phyloP scores from a whole-genome alignment of 35 echinoderm and acorn worm species.

The Apostichopus californicus region DNA sequence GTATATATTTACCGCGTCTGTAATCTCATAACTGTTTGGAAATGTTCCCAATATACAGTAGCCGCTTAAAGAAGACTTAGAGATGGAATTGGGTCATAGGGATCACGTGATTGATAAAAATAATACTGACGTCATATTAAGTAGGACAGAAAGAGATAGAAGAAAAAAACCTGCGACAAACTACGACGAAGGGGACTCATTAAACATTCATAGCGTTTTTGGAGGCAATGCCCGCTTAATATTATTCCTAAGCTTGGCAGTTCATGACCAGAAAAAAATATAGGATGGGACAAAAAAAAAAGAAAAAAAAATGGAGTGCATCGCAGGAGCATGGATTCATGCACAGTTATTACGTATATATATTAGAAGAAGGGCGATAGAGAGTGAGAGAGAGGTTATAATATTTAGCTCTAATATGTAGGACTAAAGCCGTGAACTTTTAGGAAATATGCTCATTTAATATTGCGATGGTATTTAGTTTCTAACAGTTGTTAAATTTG shows the following conservation, averaged over 20 bases:
- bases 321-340: not conserved
- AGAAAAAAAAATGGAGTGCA: not conserved
- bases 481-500: too few relatives aligned
- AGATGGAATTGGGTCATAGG: slow-evolving; percentile 29
- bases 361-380: not conserved
- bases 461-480: too few relatives aligned
- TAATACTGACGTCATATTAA: slow-evolving; percentile 37
- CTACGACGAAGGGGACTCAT: not conserved
- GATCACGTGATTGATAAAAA: slow-evolving; percentile 31
- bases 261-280: not conserved
- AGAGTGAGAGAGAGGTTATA: too few relatives aligned
- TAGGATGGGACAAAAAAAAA: not conserved
- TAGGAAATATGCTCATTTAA: too few relatives aligned
- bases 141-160: not conserved
- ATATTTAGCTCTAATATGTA: too few relatives aligned
- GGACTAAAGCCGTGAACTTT: too few relatives aligned
- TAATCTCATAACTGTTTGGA: too few relatives aligned
- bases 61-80: not conserved
- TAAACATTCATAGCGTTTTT: slow-evolving; percentile 21
- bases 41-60: not conserved
- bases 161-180: not conserved
- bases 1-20: too few relatives aligned
- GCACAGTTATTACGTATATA: not conserved
- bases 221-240: slow-evolving; percentile 29
- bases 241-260: not conserved